Percentiles rank a stretch among this genome's conserved stretches.
These are phyloP conservation scores for Dendrophyllia cribrosa DNA, from an alignment of 64 coral and sea anemone genomes.

Conservation along the genomic window DNA sequence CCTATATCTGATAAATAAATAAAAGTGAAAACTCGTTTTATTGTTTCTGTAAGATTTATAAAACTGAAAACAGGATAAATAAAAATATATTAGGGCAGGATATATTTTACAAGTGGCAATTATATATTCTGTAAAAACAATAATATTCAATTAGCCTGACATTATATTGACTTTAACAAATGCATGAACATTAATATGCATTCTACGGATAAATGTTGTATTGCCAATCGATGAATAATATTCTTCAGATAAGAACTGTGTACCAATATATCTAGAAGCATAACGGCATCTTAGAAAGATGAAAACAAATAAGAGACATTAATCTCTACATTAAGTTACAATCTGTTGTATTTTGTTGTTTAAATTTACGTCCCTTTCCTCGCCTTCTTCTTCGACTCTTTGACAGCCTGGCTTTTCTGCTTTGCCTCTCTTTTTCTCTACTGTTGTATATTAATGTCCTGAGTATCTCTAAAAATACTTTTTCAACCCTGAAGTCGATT, in stretches of 20 bases:
- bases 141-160: too few relatives aligned
- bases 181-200: too few relatives aligned
- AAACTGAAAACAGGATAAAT: too few relatives aligned
- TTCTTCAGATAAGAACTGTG: background rate
- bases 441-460: constrained; percentile 49
- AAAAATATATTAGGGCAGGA: too few relatives aligned
- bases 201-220: too few relatives aligned
- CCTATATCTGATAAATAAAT: too few relatives aligned
- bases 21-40: too few relatives aligned
- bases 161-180: background rate
- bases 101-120: too few relatives aligned
- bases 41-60: too few relatives aligned
- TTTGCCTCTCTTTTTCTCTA: constrained; percentile 42
- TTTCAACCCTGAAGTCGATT: constrained; percentile 46
- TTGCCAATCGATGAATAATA: too few relatives aligned
- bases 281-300: background rate
- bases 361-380: background rate
- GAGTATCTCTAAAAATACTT: constrained; percentile 56
- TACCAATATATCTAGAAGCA: constrained; percentile 1
- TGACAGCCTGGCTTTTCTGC: background rate
- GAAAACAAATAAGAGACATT: background rate
- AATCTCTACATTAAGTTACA: constrained; percentile 5
- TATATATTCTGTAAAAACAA: too few relatives aligned
- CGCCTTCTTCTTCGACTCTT: constrained; percentile 5
- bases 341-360: background rate